Evolutionary conservation across 1,140 invertebrate species (phyloP).

Genomic region (Pseudomyrmex dendroicus): DNA sequence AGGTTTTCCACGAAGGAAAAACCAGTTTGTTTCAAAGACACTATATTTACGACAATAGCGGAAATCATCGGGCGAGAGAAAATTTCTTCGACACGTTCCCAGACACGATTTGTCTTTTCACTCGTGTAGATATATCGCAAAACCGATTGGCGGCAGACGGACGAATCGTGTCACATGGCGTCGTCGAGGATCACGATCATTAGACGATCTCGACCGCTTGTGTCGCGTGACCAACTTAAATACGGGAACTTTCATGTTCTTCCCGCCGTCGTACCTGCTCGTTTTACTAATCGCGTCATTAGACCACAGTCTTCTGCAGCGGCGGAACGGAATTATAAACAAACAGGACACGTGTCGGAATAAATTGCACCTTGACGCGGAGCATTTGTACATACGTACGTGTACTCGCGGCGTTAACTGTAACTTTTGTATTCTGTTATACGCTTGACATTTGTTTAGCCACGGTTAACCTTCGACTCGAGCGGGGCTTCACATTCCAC

Average conservation of each 20-base stretch:
- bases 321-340: conserved; percentile 38
- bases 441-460: conserved; percentile 28
- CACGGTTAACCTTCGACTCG: conserved; percentile 34
- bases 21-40: neutral
- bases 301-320: conserved; percentile 49
- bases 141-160: neutral
- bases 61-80: neutral
- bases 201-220: conserved; percentile 60
- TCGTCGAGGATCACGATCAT: conserved; percentile 62
- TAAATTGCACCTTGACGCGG: conserved; percentile 23
- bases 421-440: conserved; percentile 32
- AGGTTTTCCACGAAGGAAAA: conserved; percentile 24
- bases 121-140: neutral
- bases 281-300: conserved; percentile 51
- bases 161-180: conserved; percentile 65
- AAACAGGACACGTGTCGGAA: conserved; percentile 44
- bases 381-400: neutral
- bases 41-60: neutral
- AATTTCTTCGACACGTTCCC: conserved; percentile 6
- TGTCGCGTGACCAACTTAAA: conserved; percentile 71
- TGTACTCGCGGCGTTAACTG: conserved; percentile 11
- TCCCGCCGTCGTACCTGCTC: conserved; percentile 28
- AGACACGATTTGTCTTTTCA: neutral
- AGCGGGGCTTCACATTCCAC: conserved; percentile 13
- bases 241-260: conserved; percentile 66